These are phyloP conservation scores for Stegodyphus mimosarum DNA, from an alignment of 1,140 invertebrate genomes.

Conservation along the genomic window DNA sequence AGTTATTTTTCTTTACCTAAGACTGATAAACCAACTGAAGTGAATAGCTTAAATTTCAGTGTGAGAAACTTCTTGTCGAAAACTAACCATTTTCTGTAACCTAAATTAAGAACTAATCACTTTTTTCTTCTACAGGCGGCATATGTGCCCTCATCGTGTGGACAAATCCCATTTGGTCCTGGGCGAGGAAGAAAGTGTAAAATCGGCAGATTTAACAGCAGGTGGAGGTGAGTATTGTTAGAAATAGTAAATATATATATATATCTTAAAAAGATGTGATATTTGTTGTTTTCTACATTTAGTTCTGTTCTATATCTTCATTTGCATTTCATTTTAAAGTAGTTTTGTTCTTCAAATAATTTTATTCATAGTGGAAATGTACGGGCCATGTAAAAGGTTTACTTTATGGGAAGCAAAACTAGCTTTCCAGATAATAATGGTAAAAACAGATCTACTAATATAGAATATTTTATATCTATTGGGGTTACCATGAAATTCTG, in stretches of 20 bases:
- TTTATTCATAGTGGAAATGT: neutral
- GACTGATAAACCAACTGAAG: neutral
- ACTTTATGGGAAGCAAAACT: neutral
- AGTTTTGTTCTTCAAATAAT: neutral
- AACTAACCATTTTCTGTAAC: too few species aligned
- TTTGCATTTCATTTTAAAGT: neutral
- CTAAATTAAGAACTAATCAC: too few species aligned
- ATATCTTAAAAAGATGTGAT: neutral
- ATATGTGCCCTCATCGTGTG: slow-evolving; percentile 41
- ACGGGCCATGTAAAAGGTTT: too few species aligned
- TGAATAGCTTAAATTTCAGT: neutral
- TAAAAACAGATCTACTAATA: too few species aligned
- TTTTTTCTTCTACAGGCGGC: slow-evolving; percentile 3
- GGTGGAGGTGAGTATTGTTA: neutral
- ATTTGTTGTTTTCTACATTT: neutral
- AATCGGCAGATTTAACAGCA: neutral
- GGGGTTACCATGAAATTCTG: too few species aligned
- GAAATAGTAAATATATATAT: too few species aligned
- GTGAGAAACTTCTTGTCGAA: neutral
- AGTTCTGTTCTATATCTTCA: neutral
- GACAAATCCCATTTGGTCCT: neutral
- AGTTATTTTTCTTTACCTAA: neutral
- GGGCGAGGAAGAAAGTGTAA: neutral
- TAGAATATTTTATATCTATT: too few species aligned
- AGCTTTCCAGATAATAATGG: neutral